Evolutionary conservation across 2,113 vertebrate species (phyloP).

Genomic region (Pteruthius melanotis): DNA sequence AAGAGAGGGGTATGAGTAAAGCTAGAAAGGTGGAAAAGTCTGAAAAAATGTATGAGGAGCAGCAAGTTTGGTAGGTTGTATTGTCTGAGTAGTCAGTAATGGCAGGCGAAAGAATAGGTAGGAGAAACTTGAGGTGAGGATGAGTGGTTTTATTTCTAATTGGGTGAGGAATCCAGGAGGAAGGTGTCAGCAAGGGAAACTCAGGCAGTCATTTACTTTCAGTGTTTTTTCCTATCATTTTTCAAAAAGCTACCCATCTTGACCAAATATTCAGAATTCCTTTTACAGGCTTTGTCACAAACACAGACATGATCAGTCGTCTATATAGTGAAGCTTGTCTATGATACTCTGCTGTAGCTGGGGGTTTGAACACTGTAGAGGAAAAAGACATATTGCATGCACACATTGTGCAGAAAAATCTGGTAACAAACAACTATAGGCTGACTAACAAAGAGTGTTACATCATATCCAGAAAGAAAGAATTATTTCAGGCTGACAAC

Average conservation of each 20-base stretch:
- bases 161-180: not conserved
- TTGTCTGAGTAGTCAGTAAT: not conserved
- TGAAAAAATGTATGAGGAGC: not conserved
- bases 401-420: not conserved
- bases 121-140: not conserved
- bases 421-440: not conserved
- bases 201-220: not conserved
- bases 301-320: not conserved
- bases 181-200: not conserved
- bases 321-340: not conserved
- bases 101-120: not conserved
- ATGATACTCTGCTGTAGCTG: not conserved
- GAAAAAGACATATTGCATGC: not conserved
- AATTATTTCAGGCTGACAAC: not conserved
- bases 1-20: not conserved
- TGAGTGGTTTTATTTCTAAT: slow-evolving; percentile 21
- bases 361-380: not conserved
- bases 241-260: not conserved
- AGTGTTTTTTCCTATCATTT: not conserved
- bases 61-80: not conserved
- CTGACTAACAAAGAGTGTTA: not conserved
- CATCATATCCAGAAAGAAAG: not conserved
- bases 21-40: not conserved
- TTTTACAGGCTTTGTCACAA: not conserved
- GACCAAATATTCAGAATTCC: not conserved